These are phyloP conservation scores for Rosalia funebris DNA, from an alignment of 2,888 invertebrate species.

Conservation along the genomic window DNA sequence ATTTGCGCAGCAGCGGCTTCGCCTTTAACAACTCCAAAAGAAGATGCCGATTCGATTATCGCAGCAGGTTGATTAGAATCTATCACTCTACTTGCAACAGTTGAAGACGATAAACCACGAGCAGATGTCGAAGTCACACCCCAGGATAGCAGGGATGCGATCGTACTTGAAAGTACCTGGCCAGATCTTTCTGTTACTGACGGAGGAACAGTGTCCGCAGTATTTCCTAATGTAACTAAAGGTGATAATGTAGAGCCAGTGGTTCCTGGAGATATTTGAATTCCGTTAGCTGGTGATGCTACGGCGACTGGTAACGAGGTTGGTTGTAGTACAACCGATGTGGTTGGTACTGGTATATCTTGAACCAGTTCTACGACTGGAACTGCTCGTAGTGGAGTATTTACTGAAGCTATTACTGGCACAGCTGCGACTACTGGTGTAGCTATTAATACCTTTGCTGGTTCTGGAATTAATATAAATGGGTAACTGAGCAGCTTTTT, in stretches of 20 bases:
- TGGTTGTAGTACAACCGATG: not conserved
- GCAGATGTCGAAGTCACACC: not conserved
- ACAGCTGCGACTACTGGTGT: slow-evolving; percentile 38
- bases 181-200: not conserved
- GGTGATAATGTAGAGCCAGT: not conserved
- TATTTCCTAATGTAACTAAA: not conserved
- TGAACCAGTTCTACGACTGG: slow-evolving; percentile 28
- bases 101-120: not conserved
- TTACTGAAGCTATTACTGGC: slow-evolving; percentile 28
- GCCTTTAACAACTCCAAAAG: slow-evolving; percentile 17
- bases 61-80: slow-evolving; percentile 1
- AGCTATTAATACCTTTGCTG: slow-evolving; percentile 37
- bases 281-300: not conserved
- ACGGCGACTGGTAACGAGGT: slow-evolving; percentile 9
- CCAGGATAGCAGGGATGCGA: not conserved
- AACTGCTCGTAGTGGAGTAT: slow-evolving; percentile 25
- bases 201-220: not conserved
- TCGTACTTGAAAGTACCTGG: not conserved
- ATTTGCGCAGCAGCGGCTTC: not conserved
- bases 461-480: slow-evolving; percentile 44
- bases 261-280: not conserved
- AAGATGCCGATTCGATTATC: slow-evolving; percentile 32
- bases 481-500: too few species aligned
- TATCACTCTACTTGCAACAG: not conserved
- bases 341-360: slow-evolving; percentile 20